These are phyloP conservation scores for Invenusta paracnida DNA, from an alignment of 2,888 invertebrate species.

Conservation along the genomic window DNA sequence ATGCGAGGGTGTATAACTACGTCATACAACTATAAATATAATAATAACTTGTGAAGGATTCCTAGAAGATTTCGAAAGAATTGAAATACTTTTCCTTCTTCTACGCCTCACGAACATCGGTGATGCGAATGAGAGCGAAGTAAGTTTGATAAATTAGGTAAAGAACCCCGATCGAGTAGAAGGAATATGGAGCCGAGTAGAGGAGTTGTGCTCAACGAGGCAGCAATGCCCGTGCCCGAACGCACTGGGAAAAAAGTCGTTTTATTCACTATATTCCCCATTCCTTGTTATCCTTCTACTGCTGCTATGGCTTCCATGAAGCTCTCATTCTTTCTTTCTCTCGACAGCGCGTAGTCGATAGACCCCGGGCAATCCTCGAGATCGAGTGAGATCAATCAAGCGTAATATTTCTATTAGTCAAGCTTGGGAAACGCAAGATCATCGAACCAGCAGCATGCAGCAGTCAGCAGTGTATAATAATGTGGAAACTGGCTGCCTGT, in stretches of 20 bases:
- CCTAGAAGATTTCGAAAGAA: no score
- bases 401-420: slow-evolving; percentile 21
- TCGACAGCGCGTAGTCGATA: not conserved
- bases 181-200: not conserved
- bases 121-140: not conserved
- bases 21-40: no score
- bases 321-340: not conserved
- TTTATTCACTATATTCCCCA: not conserved
- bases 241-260: not conserved
- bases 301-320: no score
- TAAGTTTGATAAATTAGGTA: slow-evolving; percentile 18
- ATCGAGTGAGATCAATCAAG: slow-evolving; percentile 18
- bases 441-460: not conserved
- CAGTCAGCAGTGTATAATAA: no score
- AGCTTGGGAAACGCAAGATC: slow-evolving; percentile 1
- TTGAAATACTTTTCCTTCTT: no score
- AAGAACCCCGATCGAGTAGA: not conserved
- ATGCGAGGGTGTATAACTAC: no score
- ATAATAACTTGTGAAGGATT: no score
- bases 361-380: not conserved
- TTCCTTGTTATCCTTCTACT: no score
- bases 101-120: not conserved
- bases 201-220: slow-evolving; percentile 9
- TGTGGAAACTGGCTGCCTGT: no score
- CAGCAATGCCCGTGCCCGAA: no score